A percentile compares a stretch with the other conserved stretches of the same genome.
These are phyloP conservation scores for Sebastes oblongus DNA, from an alignment of 2,797 vertebrate species.

Conservation along the genomic window DNA sequence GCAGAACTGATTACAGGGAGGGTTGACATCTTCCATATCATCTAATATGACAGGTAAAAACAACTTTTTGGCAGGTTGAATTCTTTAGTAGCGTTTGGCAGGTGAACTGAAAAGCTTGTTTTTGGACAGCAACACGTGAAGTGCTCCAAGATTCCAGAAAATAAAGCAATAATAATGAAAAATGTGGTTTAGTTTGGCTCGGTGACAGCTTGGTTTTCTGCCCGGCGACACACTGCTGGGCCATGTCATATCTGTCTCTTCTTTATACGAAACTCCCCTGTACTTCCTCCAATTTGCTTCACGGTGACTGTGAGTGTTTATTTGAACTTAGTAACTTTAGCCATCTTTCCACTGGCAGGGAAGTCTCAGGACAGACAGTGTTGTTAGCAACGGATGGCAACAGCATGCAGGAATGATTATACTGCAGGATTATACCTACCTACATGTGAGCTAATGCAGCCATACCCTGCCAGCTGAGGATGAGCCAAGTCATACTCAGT, in stretches of 20 bases:
- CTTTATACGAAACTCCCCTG: conserved; percentile 1
- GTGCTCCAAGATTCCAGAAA: not conserved
- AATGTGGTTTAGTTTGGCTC: not conserved
- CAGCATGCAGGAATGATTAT: conserved; percentile 29
- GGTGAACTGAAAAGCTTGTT: not conserved
- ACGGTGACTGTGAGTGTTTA: conserved; percentile 31
- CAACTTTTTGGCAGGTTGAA: not conserved
- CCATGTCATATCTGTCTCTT: conserved; percentile 1
- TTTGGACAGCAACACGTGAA: not conserved
- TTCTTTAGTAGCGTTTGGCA: not conserved
- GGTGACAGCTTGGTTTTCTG: conserved; percentile 16
- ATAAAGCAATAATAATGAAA: not conserved
- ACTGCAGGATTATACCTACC: not conserved
- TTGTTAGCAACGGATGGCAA: conserved; percentile 58
- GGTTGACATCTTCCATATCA: not conserved
- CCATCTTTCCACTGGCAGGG: conserved; percentile 30
- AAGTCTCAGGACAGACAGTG: conserved; percentile 6
- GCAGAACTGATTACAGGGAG: not conserved
- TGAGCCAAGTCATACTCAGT: not conserved
- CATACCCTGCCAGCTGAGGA: conserved; percentile 14
- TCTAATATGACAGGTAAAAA: not conserved
- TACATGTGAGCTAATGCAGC: conserved; percentile 27
- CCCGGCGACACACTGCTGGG: not conserved
- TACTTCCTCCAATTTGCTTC: conserved; percentile 5
- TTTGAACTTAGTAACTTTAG: not conserved